A percentile compares a stretch with the other conserved stretches of the same genome.
Evolutionary conservation across 2,888 invertebrate species (phyloP).

Genomic region (Drosophila barbarae): DNA sequence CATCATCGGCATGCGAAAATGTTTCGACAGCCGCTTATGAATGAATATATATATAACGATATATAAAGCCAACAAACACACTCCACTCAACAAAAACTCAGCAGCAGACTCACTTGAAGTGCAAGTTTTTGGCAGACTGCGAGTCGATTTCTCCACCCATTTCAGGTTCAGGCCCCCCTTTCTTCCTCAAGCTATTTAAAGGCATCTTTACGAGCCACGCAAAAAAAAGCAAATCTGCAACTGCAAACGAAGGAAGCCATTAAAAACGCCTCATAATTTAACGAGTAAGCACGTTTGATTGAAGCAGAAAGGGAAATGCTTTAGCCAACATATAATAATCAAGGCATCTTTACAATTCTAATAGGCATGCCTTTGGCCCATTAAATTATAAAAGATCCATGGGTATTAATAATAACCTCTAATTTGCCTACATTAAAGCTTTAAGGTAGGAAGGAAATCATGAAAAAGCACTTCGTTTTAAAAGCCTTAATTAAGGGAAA

Average conservation of each 20-base stretch:
- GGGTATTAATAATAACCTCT: not conserved
- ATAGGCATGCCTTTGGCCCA: not conserved
- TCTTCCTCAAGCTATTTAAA: conserved; percentile 54
- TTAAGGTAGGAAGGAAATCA: not conserved
- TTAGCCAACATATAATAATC: conserved; percentile 12
- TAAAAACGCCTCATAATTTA: conserved; percentile 35
- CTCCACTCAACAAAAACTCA: conserved; percentile 20
- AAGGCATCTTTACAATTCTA: conserved; percentile 15
- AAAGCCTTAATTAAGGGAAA: not conserved
- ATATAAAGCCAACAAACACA: conserved; percentile 42
- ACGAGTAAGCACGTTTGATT: conserved; percentile 28
- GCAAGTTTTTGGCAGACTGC: conserved; percentile 65
- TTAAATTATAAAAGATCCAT: conserved; percentile 6
- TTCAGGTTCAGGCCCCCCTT: conserved; percentile 5
- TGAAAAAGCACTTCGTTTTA: not conserved
- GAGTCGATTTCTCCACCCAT: conserved; percentile 20
- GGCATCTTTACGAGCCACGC: conserved; percentile 46
- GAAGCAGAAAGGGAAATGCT: conserved; percentile 17
- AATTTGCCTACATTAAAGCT: not conserved
- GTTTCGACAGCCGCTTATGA: conserved; percentile 53
- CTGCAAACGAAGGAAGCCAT: conserved; percentile 38
- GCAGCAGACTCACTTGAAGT: conserved; percentile 53
- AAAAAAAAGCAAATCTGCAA: conserved; percentile 27
- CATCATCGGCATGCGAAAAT: conserved; percentile 41
- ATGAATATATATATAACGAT: conserved; percentile 48